Evolutionary conservation across 2,888 invertebrate genomes (phyloP).

Genomic region (Kuschelorhynchus macadamiae): DNA sequence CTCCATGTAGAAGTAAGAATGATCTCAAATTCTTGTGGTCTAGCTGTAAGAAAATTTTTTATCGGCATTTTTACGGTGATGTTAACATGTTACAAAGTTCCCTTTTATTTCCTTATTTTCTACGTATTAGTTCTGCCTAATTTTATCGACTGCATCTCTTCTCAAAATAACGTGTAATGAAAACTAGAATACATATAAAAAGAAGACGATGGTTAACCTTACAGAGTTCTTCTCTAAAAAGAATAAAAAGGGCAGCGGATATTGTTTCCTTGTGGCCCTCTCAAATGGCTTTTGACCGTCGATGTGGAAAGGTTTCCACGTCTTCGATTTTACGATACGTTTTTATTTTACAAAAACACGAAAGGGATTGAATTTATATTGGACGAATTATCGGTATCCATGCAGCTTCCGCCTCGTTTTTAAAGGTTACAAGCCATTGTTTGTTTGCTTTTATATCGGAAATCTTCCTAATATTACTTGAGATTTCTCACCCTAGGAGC

Average conservation of each 20-base stretch:
- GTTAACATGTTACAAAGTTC: too few species aligned
- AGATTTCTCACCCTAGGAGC: too few species aligned
- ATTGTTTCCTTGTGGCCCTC: constrained; percentile 46
- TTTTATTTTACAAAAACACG: constrained; percentile 47
- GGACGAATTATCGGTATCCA: constrained; percentile 32
- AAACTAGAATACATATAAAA: background rate
- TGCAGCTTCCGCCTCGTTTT: background rate
- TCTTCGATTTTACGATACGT: constrained; percentile 45
- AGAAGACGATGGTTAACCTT: constrained; percentile 18
- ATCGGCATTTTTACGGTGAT: too few species aligned
- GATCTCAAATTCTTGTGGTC: too few species aligned
- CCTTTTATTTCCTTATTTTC: too few species aligned
- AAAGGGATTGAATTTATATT: constrained; percentile 47
- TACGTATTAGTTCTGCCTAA: too few species aligned
- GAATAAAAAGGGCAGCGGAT: constrained; percentile 37
- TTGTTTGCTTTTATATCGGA: background rate
- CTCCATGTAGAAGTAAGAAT: too few species aligned
- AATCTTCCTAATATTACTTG: too few species aligned
- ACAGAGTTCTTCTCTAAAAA: constrained; percentile 23
- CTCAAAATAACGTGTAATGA: constrained; percentile 7
- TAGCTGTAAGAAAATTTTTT: too few species aligned
- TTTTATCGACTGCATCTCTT: too few species aligned
- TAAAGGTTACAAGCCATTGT: background rate
- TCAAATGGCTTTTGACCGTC: constrained; percentile 45
- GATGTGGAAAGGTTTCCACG: constrained; percentile 42